Evolutionary conservation across 2,888 invertebrate species (phyloP), one percentile per base, ranked within the genome.

Genomic region (Hipparchia semele): DNA sequence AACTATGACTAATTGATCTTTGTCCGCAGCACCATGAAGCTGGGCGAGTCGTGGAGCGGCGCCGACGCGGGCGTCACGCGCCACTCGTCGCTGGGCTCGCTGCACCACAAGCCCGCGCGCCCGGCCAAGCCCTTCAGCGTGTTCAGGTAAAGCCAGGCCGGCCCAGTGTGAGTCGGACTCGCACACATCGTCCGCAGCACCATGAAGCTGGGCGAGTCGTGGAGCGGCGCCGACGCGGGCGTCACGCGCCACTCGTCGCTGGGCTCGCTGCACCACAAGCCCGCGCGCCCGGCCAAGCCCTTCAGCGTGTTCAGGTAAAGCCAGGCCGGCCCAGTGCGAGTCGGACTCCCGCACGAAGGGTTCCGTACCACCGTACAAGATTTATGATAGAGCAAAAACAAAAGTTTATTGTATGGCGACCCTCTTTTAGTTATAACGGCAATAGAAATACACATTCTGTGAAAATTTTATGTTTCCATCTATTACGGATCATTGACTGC

Each of bases 181-280:
- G 23, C 23, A 23, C 23, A 23, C 23, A 23, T n/a, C n/a, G 10
- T 51, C 51, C 10, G 72, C 75, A 72, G 77, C 60, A 76, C 83
- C 7, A 72, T 76, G 72, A 82, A 82, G 58, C 76, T 78, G 12
- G 81, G 82, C 23, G 73, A 79, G 23, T 78, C 83, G n/a, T 83
- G 84, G 82, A 77, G 73, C 77, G 76, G 78, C 1, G 76, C 78
- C 75, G 89, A 87, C 72, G 90, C 80, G 13, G 75, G 86, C 71
- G 82, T 78, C 78, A 33, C 83, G 78, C 72, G 82, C 78, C 9
- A 82, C 80, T 61, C 78, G 51, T 76, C 85, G 79, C 70, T 73
- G 83, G 82, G 9, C 87, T 82, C 85, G 82, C 78, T 72, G 85
- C 88, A 33, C 81, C 90, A 88, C 79, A 86, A 77, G 60, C 70